A percentile compares a stretch with the other conserved stretches of the same genome.
These are phyloP conservation scores for Musca vetustissima DNA, from an alignment of 1,140 invertebrate species.

Conservation along the genomic window DNA sequence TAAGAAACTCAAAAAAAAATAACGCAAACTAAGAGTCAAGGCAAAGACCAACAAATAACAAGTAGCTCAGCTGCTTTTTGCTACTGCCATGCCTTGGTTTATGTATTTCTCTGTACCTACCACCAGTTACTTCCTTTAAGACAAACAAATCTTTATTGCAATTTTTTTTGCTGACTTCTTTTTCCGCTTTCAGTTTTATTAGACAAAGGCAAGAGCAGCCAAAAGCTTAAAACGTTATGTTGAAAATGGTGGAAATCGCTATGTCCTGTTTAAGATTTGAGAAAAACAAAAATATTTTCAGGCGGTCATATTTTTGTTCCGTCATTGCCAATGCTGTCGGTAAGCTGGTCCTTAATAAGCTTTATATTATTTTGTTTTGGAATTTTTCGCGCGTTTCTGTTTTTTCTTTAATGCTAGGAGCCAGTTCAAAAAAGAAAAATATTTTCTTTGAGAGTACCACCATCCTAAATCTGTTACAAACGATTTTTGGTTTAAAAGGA, in stretches of 20 bases:
- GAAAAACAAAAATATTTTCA: too few species aligned
- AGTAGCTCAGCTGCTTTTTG: slow-evolving; percentile 7
- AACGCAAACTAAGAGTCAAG: background rate
- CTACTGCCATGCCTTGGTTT: background rate
- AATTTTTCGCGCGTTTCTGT: too few species aligned
- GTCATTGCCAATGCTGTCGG: slow-evolving; percentile 5
- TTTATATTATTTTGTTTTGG: slow-evolving; percentile 15
- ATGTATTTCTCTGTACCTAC: background rate
- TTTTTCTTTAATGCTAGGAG: too few species aligned
- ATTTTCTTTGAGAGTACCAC: too few species aligned
- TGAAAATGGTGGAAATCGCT: too few species aligned
- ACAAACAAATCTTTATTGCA: slow-evolving; percentile 7
- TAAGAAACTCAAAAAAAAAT: background rate
- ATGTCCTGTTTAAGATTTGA: too few species aligned
- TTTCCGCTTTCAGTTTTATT: too few species aligned
- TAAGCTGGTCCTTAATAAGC: slow-evolving; percentile 18
- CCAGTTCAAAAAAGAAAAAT: background rate
- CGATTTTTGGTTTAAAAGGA: too few species aligned
- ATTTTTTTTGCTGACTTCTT: slow-evolving; percentile 2
- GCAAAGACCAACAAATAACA: background rate
- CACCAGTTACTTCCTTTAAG: background rate
- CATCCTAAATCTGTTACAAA: too few species aligned
- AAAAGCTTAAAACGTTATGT: background rate
- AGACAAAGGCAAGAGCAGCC: too few species aligned
- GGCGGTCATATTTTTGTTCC: background rate